Evolutionary conservation across 2,113 vertebrate genomes (phyloP), one percentile per base, ranked within the genome.

Genomic region (Crotophaga sulcirostris): DNA sequence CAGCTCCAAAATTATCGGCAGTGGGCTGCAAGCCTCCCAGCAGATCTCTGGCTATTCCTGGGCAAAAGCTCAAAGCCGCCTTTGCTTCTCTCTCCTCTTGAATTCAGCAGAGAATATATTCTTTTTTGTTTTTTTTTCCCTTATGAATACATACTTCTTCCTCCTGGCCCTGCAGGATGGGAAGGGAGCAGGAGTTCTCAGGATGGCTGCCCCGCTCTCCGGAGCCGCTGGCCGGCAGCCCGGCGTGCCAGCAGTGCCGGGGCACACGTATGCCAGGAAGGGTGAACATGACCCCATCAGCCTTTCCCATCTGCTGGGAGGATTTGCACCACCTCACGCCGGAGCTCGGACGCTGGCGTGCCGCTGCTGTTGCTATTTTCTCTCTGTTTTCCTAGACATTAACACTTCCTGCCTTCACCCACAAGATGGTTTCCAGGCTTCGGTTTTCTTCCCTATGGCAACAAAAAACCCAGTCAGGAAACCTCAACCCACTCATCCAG

Each of bases 341-440:
- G 5, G 69, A 62, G 52, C 63, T 83, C 7, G 51, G 74, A 44
- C 7, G 6, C 19, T 6, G 1, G 29, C 21, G 3, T 4, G 62
- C 45, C 70, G 87, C 76, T 62, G 82, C 76, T 16, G 4, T 47
- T 62, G 77, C 89, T 94, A 91, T 91, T 95, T 95, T 94, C 90
- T 92, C 90, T 90, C 79, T 90, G 91, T 92, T 94, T 91, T 94
- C 89, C 89, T 94, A 95, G 87, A 94, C 89, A 72, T 87, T 93
- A 83, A 94, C 90, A 87, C 94, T 88, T 96, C 96, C 93, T 84
- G 84, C 87, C 93, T 73, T 89, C 94, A 91, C 94, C 93, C 96
- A 83, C 96, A 94, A 84, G 75, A 96, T 18, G 87, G 89, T 90
- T 97, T 95, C 92, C 94, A 95, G 90, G 74, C 87, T 95, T 82